Base-by-base conservation (phyloP, 2,888 invertebrate species). In the Scelioninae gen. 1 region DNA sequence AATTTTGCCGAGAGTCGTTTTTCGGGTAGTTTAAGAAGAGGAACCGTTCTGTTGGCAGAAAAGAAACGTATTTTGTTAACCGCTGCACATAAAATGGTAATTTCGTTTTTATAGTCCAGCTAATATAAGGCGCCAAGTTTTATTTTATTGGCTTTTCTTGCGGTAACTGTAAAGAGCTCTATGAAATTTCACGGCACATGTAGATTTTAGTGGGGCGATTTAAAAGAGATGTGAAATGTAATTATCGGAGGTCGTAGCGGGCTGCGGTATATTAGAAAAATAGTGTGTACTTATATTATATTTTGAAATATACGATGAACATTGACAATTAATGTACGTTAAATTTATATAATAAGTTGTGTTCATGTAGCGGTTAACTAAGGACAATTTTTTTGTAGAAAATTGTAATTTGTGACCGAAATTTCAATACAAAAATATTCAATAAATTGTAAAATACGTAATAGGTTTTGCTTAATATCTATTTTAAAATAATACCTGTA, bases 11-110 rank as follows among this genome's bases (percentile, higher is more conserved):
- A 55, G 1, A 76, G 60, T 9, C 75, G 15, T 32, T 71, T 78
- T 8, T 16, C 32, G 5, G 82, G 79, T 32, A 84, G 31, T 43
- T 43, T 10, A 0, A 87, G 51, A 7, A 58, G 72, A 6, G 82
- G 85, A 66, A 84, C 40, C 5, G 65, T 78, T 53, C 82, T 83
- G 75, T 56, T 9, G 53, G 43, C 66, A 16, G 34, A 66, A 71
- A 62, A 51, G 4, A 65, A 49, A n/a, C 0, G 34, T 13, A 15
- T 49, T 45, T 74, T 53, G 47, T 74, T 55, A 74, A 34, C 40
- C 62, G 31, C 11, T 7, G 51, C 62, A 62, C 71, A 51, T 72
- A 74, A 38, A 74, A 55, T 29, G 31, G 34, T 34, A 43, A 74
- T 74, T 47, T 40, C 13, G 9, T 53, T 43, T 74, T 74, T 72